These are phyloP conservation scores for Drosophila monieri DNA, from an alignment of 2,888 invertebrate genomes.

Conservation along the genomic window DNA sequence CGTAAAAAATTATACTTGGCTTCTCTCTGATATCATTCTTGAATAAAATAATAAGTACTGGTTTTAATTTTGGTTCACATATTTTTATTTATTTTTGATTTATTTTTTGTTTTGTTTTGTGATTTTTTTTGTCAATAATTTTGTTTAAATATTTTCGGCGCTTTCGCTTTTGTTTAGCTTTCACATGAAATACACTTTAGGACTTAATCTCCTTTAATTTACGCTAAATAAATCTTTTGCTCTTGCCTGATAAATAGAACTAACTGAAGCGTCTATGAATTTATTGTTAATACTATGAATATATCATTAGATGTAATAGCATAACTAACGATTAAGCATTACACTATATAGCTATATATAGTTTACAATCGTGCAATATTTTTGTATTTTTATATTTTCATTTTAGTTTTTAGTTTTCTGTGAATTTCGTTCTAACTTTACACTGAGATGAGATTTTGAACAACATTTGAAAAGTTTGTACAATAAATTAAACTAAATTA, in stretches of 20 bases:
- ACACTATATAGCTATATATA: conserved; percentile 45
- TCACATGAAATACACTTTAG: conserved; percentile 65
- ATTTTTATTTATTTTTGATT: conserved; percentile 64
- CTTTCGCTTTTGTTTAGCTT: conserved; percentile 38
- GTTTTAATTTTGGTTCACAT: conserved; percentile 61
- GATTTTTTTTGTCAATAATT: conserved; percentile 49
- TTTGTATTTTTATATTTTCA: conserved; percentile 20
- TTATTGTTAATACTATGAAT: conserved; percentile 72
- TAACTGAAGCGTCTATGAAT: conserved; percentile 79
- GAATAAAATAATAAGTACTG: neutral
- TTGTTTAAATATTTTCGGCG: conserved; percentile 50
- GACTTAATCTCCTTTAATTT: conserved; percentile 41
- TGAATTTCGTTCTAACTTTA: conserved; percentile 64
- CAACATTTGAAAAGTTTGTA: conserved; percentile 69
- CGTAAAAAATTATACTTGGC: neutral
- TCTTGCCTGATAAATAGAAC: conserved; percentile 67
- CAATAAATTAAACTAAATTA: conserved; percentile 65
- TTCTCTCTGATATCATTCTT: neutral
- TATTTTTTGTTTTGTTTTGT: conserved; percentile 27
- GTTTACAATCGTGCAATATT: conserved; percentile 60
- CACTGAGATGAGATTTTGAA: conserved; percentile 81
- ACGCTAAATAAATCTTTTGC: conserved; percentile 41
- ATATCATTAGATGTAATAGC: conserved; percentile 55
- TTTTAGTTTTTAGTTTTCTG: conserved; percentile 25
- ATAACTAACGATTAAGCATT: conserved; percentile 62